Base-by-base conservation (phyloP, 2,113 vertebrate species). In the Zosterops pallidus region DNA sequence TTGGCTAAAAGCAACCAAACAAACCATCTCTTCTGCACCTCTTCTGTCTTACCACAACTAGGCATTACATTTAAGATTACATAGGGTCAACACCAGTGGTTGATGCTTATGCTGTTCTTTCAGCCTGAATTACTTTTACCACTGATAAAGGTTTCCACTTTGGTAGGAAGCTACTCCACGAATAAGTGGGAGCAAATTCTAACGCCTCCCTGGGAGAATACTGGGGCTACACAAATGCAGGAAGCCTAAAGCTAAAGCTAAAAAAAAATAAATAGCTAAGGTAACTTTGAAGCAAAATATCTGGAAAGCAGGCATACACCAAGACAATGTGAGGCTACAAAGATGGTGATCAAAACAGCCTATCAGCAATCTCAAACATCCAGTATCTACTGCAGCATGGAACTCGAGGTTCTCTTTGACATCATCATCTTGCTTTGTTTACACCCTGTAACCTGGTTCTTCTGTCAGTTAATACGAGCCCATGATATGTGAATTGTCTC, bases 1-100 rank as follows among this genome's bases (percentile, higher is more conserved):
- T 9, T 49, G 46, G n/a, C 8, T 75, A 50, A 83, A 90, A 72
- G 11, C 69, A 87, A 35, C 39, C 6, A 37, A 25, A 31, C 13
- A 55, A 92, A 35, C 1, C 12, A 65, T 49, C 21, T 63, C 26
- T 75, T 83, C 39, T 59, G 26, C 9, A 59, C 17, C 23, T 63
- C 13, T 80, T 65, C 19, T 23, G 20, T 53, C 15, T 80, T 56
- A 86, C 12, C 76, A 25, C 22, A 76, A 11, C 15, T n/a, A 71
- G 19, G 12, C 13, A 28, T 76, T 90, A 24, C 0, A 1, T 62
- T 65, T 53, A 37, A 15, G 29, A 55, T 42, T 86, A 47, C 39
- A 52, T 16, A 35, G 21, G 72, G 24, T n/a, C 28, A 69, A 9
- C 0, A 0, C 22, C 11, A 1, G 11, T n/a, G 16, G 35, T 10